Base-by-base conservation (phyloP, 2,888 invertebrate species). In the Flexamia atlantica region DNA sequence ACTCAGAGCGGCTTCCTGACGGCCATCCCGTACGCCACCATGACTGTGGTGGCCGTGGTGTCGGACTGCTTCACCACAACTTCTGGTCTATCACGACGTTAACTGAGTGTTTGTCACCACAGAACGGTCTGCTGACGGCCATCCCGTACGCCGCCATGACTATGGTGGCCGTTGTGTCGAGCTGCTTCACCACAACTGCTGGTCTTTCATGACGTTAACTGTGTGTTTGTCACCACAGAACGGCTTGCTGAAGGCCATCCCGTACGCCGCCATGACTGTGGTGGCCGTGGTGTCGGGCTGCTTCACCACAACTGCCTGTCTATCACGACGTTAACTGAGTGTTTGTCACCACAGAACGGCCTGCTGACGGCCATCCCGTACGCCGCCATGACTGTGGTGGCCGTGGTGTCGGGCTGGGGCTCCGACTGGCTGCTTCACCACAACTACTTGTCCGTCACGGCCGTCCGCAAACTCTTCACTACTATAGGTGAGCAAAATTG, bases 221-320 rank as follows among this genome's bases (percentile, higher is more conserved):
- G 46, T 14, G 3, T 46, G 46, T 46, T 46, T 46, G 14, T 46
- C 2, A 7, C 36, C 36, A 36, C 83, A 83, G 83, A 83, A 83
- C 46, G 83, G 83, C 12, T 68, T 80, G 0, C 80, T 83, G 32
- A 68, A 68, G 12, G 83, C 83, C 32, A 68, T 83, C 25, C 83
- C 83, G 17, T 83, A 79, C 53, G 68, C 46, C 7, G 80, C 80
- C 28, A 83, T 83, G 83, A 83, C 83, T 93, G 0, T n/a, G n/a
- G n/a, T n/a, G 93, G 93, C 93, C 0, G 92, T 94, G 88, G 87
- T 90, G 85, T 94, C 94, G 32, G 95, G 95, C 90, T 95, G 70
- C 90, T 90, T 82, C 87, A 87, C 0, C 87, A 72, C 0, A 88
- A 88, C 0, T 91, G 87, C 36, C 87, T 91, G 82, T 89, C 89